Base-by-base conservation (phyloP, 2,888 invertebrate genomes). In the Ormia ochracea region DNA sequence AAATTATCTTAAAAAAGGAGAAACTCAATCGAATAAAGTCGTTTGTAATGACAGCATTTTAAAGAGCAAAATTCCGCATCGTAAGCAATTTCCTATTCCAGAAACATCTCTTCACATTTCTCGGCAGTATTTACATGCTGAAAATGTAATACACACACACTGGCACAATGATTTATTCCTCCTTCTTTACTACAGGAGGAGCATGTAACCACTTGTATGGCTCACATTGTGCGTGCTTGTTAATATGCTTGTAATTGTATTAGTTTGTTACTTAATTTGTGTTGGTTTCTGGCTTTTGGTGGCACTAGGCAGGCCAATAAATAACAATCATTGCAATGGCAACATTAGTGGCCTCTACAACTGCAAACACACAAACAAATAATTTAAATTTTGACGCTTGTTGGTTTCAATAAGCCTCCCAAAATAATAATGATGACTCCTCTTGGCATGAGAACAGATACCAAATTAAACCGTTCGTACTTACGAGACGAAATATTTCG, bases 231-330 rank as follows among this genome's bases (percentile, higher is more conserved):
- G 33, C 14, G 28, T 26, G 26, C n/a, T 4, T 12, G 4, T 33
- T n/a, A n/a, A 23, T 41, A 7, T 9, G 58, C 12, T 28, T 45
- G 7, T 73, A 12, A 19, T 48, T 52, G 68, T 50, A 36, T 73
- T 65, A 63, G 58, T 77, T 59, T 52, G 76, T 48, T 19, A 70
- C 63, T 65, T 65, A 63, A 70, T 76, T 72, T 68, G 58, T 79
- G 65, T 74, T 74, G 74, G 74, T 79, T 69, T 79, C 59, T 70
- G 79, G 70, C 75, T 70, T 72, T 72, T 66, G 66, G 66, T 72
- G 75, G 79, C 38, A 79, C 75, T 79, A 79, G 70, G 65, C 65
- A 72, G 48, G 65, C 70, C 75, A 75, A 80, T 80, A 80, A 80
- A 80, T 80, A 68, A 80, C 66, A 65, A 78, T 54, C 70, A 76